phyloP scores from a whole-genome alignment of 2,113 vertebrate genomes.

The Saguinus midas region DNA sequence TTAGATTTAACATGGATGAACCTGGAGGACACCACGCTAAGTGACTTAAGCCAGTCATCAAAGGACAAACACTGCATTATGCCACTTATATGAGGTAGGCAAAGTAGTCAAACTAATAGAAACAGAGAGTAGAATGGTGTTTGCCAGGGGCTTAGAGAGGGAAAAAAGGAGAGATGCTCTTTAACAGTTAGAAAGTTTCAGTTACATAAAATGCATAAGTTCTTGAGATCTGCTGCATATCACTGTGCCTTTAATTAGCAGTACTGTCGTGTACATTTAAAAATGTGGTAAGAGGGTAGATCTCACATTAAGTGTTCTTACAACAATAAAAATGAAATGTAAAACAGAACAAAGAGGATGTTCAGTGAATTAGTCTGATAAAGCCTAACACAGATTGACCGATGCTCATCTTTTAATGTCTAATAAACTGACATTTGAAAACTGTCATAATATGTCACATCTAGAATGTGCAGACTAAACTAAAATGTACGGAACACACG shows the following conservation, averaged over 20 bases:
- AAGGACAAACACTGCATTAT: background rate
- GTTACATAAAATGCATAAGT: background rate
- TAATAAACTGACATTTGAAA: background rate
- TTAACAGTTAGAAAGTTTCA: background rate
- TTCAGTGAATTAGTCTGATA: background rate
- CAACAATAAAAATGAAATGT: background rate
- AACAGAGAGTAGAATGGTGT: background rate
- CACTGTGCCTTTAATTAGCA: too few species aligned
- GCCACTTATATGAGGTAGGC: background rate
- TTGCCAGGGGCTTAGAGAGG: rapidly evolving
- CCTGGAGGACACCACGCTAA: background rate
- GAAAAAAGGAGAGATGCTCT: background rate
- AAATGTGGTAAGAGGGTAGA: background rate
- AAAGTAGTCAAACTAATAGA: background rate
- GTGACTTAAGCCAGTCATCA: background rate
- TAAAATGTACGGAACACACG: background rate
- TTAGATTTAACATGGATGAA: background rate
- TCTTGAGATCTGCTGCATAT: rapidly evolving
- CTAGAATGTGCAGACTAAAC: background rate
- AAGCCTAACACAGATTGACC: background rate
- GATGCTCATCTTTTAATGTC: background rate
- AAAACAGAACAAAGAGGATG: background rate
- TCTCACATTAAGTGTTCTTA: background rate
- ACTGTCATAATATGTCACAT: background rate
- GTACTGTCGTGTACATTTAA: too few species aligned